A percentile compares a stretch with the other conserved stretches of the same genome.
Conservation (phyloP, 2,888 invertebrate genomes). For the Megaustenia siamemsis region DNA sequence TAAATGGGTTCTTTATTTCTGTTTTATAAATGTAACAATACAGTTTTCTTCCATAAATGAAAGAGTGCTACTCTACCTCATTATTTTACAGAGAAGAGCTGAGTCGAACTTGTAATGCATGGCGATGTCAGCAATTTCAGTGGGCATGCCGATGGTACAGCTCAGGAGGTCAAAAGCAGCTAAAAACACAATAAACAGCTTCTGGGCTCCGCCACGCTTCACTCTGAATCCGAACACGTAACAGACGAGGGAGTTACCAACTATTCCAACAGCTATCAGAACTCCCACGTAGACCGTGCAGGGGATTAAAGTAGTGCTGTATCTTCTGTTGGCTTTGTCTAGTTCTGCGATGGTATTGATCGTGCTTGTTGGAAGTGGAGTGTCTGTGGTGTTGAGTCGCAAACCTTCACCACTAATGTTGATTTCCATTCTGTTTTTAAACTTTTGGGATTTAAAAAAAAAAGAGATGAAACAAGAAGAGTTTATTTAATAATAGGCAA, state of each 20-base stretch:
- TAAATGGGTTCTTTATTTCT: too few species aligned
- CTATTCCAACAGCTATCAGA: conserved; percentile 20
- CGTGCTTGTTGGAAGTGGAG: too few species aligned
- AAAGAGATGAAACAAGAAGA: too few species aligned
- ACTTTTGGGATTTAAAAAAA: too few species aligned
- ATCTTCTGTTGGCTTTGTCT: not conserved
- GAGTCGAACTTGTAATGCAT: not conserved
- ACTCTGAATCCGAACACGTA: conserved; percentile 33
- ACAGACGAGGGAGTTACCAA: conserved; percentile 9
- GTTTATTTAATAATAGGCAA: too few species aligned
- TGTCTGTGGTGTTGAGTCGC: too few species aligned
- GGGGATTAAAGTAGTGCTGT: not conserved
- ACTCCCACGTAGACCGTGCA: not conserved
- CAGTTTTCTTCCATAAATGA: conserved; percentile 10
- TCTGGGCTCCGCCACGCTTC: not conserved
- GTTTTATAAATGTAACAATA: not conserved
- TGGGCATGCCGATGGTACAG: conserved; percentile 1
- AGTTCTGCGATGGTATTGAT: too few species aligned
- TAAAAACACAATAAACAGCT: conserved; percentile 6
- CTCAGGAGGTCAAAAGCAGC: conserved; percentile 25
- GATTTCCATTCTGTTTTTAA: too few species aligned
- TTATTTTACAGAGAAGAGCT: not conserved
- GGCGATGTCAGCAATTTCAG: conserved; percentile 12
- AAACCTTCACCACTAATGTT: too few species aligned
- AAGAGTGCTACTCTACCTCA: conserved; percentile 13